Conservation (phyloP, 2,797 vertebrate species). For the Leucoraja ocellata region DNA sequence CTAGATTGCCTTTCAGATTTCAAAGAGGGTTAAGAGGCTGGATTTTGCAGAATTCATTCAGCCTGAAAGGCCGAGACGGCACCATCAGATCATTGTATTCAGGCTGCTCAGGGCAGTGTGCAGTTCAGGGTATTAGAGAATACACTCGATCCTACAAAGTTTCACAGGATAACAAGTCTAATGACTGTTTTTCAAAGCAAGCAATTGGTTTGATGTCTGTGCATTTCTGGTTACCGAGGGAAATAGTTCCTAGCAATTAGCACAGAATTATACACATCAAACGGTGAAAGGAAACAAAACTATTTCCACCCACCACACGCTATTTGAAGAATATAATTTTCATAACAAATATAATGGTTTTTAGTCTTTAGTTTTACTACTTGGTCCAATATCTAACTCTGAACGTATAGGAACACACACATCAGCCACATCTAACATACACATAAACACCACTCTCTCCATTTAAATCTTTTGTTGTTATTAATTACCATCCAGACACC, state of each 20-base stretch:
- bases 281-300: background rate
- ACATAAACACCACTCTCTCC: background rate
- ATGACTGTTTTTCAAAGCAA: background rate
- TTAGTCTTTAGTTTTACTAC: background rate
- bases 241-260: background rate
- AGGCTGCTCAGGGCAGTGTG: background rate
- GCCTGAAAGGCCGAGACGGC: background rate
- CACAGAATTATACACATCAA: background rate
- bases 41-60: background rate
- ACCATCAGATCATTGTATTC: background rate
- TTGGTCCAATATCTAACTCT: background rate
- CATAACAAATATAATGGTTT: background rate
- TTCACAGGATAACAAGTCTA: background rate
- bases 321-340: background rate
- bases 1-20: background rate
- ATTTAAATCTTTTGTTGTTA: no score
- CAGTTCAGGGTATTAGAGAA: background rate
- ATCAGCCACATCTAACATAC: no score
- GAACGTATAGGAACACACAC: background rate
- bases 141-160: background rate
- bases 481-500: no score
- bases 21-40: conserved; percentile 2
- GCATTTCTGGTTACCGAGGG: background rate
- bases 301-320: background rate
- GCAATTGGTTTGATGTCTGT: background rate